phyloP scores from a whole-genome alignment of 92 coral and sea anemone genomes.

The Parazoanthus darwini region DNA sequence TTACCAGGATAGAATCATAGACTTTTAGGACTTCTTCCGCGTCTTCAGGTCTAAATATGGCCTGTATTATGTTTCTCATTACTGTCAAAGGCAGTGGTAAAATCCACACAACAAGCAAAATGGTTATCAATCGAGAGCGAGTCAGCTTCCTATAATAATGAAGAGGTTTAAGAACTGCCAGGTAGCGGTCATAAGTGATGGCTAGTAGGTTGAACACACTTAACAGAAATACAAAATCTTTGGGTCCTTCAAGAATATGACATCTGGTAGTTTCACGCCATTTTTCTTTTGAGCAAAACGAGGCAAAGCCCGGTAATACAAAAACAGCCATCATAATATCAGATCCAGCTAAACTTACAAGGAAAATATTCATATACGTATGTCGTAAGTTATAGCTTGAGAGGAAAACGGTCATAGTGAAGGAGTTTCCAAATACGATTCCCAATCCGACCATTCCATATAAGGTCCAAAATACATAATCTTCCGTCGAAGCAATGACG shows the following conservation, averaged over 20 bases:
- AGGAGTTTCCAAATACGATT: constrained; percentile 59
- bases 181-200: constrained; percentile 30
- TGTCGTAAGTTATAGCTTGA: constrained; percentile 51
- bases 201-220: constrained; percentile 39
- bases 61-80: constrained; percentile 9
- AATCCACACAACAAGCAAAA: constrained; percentile 13
- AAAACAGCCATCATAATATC: constrained; percentile 61
- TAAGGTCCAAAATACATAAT: constrained; percentile 57
- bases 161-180: constrained; percentile 24
- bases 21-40: background rate
- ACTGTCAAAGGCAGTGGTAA: constrained; percentile 32
- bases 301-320: constrained; percentile 65
- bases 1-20: constrained; percentile 13
- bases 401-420: constrained; percentile 59
- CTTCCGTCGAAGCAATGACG: constrained; percentile 5
- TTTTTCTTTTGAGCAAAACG: constrained; percentile 51
- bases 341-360: constrained; percentile 62
- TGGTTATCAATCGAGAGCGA: constrained; percentile 2
- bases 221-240: constrained; percentile 34
- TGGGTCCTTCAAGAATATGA: constrained; percentile 29
- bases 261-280: constrained; percentile 13
- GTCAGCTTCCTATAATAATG: constrained; percentile 30
- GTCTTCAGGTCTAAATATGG: background rate
- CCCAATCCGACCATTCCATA: constrained; percentile 61
- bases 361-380: constrained; percentile 63